These are phyloP conservation scores for Morus bassanus DNA, from an alignment of 2,797 vertebrate genomes.

Conservation along the genomic window DNA sequence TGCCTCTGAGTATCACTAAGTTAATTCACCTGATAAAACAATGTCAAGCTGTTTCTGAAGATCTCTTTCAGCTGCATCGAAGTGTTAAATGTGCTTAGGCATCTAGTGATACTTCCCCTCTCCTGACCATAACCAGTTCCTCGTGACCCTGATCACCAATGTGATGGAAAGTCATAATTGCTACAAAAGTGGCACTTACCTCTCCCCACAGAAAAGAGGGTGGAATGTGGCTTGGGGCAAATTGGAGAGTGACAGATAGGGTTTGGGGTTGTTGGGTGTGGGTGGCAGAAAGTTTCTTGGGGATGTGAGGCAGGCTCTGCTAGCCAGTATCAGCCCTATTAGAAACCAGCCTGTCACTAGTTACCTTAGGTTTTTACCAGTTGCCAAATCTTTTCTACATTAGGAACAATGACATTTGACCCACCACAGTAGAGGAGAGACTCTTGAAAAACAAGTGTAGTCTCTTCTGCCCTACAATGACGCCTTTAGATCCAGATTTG, in stretches of 20 bases:
- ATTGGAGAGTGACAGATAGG: accelerated
- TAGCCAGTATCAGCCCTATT: not conserved
- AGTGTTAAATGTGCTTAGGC: not conserved
- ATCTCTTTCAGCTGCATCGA: not conserved
- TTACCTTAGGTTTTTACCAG: not conserved
- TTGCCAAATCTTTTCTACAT: not conserved
- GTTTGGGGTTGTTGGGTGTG: not conserved
- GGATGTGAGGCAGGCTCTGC: not conserved
- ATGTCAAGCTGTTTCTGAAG: not conserved
- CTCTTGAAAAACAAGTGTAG: not conserved
- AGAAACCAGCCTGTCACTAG: not conserved
- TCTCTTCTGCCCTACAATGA: not conserved
- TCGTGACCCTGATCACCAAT: not conserved
- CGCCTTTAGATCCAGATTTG: not conserved
- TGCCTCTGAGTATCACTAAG: not conserved
- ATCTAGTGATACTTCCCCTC: not conserved
- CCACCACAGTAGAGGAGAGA: not conserved
- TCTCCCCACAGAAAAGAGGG: not conserved
- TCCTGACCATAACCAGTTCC: not conserved
- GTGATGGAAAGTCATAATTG: not conserved
- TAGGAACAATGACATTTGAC: not conserved
- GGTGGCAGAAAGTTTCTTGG: not conserved
- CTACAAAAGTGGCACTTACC: not conserved
- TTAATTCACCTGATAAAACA: not conserved
- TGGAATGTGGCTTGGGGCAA: not conserved